These are phyloP conservation scores for Perithous albicinctus DNA, from an alignment of 2,888 invertebrate species.

Conservation along the genomic window DNA sequence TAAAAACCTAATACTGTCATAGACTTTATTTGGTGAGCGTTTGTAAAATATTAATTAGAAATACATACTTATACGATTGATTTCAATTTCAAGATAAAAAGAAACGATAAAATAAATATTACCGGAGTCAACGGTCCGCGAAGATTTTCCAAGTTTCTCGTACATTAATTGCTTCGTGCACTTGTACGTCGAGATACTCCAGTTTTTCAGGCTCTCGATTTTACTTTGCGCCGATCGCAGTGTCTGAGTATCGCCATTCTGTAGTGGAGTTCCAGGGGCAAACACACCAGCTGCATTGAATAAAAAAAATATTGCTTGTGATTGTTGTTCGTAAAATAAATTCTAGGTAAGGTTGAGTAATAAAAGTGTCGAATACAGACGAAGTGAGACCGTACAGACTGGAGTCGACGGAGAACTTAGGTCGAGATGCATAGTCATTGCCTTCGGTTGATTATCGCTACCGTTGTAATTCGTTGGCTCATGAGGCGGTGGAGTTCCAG, in stretches of 20 bases:
- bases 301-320: constrained; percentile 31
- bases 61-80: not conserved
- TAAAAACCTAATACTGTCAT: not conserved
- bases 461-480: constrained; percentile 78
- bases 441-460: constrained; percentile 86
- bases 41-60: not conserved
- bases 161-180: constrained; percentile 98
- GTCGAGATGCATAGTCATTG: constrained; percentile 89
- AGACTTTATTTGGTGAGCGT: not conserved
- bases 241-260: constrained; percentile 88
- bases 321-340: not conserved
- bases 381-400: constrained; percentile 75
- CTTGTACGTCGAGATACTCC: constrained; percentile 99
- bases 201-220: constrained; percentile 96
- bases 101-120: constrained; percentile 39
- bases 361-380: constrained; percentile 63
- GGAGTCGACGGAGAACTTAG: constrained; percentile 88
- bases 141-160: constrained; percentile 97
- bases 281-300: constrained; percentile 72
- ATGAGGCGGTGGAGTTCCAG: constrained; percentile 89
- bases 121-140: constrained; percentile 95
- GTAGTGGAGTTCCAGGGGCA: constrained; percentile 87
- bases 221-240: constrained; percentile 91
- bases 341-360: not conserved
- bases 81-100: not conserved